Percentiles rank a stretch among this genome's conserved stretches.
Conservation (phyloP, 2,888 invertebrate species). For the Piscicola geometra region DNA sequence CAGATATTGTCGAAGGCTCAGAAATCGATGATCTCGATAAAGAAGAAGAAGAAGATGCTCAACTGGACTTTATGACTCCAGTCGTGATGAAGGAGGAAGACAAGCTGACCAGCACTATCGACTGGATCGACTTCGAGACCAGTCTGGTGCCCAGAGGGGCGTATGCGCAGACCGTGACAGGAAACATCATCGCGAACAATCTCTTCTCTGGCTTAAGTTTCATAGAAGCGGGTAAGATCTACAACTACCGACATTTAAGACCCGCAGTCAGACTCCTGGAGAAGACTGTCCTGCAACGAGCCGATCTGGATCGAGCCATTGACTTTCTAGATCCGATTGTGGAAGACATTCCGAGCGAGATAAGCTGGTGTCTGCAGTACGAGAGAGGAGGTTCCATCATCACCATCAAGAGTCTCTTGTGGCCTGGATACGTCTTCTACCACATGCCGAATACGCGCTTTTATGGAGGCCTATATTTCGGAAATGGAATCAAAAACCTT, state of each 20-base stretch:
- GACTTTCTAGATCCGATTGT: constrained; percentile 81
- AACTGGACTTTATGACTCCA: not conserved
- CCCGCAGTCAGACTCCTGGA: constrained; percentile 59
- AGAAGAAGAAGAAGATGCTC: constrained; percentile 22
- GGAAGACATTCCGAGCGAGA: constrained; percentile 70
- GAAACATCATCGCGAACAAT: constrained; percentile 68
- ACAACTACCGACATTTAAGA: constrained; percentile 73
- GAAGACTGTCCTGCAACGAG: constrained; percentile 71
- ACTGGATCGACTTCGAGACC: constrained; percentile 60
- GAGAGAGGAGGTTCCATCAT: constrained; percentile 66
- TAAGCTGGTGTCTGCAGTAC: constrained; percentile 67
- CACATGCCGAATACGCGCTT: constrained; percentile 70
- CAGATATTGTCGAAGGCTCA: not conserved
- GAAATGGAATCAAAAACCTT: constrained; percentile 74
- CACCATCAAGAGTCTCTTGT: constrained; percentile 70
- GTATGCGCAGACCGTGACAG: constrained; percentile 69
- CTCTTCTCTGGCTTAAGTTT: constrained; percentile 53
- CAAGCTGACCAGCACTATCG: constrained; percentile 53
- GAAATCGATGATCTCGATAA: not conserved
- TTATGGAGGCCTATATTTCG: constrained; percentile 75
- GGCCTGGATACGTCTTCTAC: constrained; percentile 79
- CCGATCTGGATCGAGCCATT: constrained; percentile 76
- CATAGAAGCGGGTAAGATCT: constrained; percentile 67
- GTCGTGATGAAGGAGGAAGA: constrained; percentile 56
- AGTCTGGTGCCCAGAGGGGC: constrained; percentile 74